Evolutionary conservation across 1,140 invertebrate species (phyloP).

Genomic region (Paraescarpia echinospica): DNA sequence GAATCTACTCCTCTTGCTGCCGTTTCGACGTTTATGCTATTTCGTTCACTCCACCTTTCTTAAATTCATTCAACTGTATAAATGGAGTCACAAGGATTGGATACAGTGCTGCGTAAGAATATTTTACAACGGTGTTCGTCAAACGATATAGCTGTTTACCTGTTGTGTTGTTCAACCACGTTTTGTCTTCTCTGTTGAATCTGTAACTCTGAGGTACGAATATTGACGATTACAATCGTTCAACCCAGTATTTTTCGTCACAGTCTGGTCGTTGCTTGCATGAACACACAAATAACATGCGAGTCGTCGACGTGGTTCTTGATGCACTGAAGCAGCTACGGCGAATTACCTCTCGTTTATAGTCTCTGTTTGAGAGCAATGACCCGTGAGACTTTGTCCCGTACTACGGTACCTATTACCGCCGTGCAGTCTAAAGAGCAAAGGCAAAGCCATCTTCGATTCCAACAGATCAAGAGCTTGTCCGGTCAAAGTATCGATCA

Average conservation of each 20-base stretch:
- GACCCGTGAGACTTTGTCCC: background rate
- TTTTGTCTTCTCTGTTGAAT: background rate
- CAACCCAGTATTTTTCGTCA: background rate
- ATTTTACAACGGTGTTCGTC: background rate
- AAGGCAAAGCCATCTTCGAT: background rate
- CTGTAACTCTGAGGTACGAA: background rate
- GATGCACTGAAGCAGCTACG: background rate
- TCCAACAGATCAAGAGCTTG: background rate
- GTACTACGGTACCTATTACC: background rate
- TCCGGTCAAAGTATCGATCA: background rate
- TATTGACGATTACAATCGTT: background rate
- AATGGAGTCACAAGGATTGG: too few species aligned
- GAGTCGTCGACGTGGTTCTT: background rate
- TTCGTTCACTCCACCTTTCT: too few species aligned
- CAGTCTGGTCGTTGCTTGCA: background rate
- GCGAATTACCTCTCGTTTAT: background rate
- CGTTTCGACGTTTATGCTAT: too few species aligned
- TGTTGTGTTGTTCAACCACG: background rate
- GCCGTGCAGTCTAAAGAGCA: background rate
- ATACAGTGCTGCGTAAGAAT: background rate
- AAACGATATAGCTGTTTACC: background rate
- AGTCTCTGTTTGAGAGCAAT: background rate
- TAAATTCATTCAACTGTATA: too few species aligned
- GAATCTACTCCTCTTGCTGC: too few species aligned
- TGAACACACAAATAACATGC: too few species aligned